Conservation (phyloP, 2,888 invertebrate species). For the Hirtodrosophila confusa region DNA sequence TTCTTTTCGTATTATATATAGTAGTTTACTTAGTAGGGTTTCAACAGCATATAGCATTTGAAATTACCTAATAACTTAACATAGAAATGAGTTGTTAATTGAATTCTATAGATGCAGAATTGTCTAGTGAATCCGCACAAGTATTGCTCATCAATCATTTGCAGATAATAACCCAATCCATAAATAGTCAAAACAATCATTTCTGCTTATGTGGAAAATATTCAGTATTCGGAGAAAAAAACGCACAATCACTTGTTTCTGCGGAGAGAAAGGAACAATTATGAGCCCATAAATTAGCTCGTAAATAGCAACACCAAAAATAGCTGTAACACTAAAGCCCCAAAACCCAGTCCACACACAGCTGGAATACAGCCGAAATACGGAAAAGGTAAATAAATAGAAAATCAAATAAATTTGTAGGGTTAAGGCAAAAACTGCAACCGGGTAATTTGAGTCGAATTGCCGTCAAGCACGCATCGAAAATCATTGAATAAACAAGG, state of each 20-base stretch:
- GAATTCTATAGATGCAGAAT: too few species aligned
- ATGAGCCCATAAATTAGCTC: conserved; percentile 60
- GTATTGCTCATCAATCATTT: too few species aligned
- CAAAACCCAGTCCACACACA: conserved; percentile 7
- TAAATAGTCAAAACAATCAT: too few species aligned
- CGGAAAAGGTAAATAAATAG: conserved; percentile 60
- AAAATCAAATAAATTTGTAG: conserved; percentile 54
- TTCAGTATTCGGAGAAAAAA: not conserved
- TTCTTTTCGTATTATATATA: too few species aligned
- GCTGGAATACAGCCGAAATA: conserved; percentile 15
- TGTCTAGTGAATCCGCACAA: too few species aligned
- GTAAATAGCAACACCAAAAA: conserved; percentile 61
- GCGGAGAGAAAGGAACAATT: conserved; percentile 35
- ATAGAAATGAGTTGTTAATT: too few species aligned
- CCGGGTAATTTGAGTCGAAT: conserved; percentile 64
- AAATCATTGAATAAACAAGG: conserved; percentile 64
- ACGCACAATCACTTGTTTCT: conserved; percentile 28
- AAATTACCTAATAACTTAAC: too few species aligned
- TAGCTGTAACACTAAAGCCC: conserved; percentile 33
- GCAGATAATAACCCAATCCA: too few species aligned
- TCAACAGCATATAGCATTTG: too few species aligned
- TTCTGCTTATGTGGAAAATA: too few species aligned
- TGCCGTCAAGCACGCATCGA: conserved; percentile 57
- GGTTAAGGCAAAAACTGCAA: conserved; percentile 58
- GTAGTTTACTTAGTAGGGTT: too few species aligned